A percentile compares a stretch with the other conserved stretches of the same genome.
phyloP scores from a whole-genome alignment of 2,797 vertebrate species.

The Sebastolobus alascanus region DNA sequence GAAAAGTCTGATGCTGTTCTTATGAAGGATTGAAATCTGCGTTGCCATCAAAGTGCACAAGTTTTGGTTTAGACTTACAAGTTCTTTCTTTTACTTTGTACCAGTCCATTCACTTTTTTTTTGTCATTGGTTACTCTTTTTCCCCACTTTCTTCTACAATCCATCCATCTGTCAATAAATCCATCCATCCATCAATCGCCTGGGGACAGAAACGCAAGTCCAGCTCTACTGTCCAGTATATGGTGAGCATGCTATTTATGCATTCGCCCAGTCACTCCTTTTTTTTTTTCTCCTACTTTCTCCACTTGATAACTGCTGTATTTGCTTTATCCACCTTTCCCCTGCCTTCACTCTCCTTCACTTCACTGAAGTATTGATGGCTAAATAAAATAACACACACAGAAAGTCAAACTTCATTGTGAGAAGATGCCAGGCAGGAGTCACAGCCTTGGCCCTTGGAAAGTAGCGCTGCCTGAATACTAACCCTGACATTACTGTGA shows the following conservation, averaged over 20 bases:
- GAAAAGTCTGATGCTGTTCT: constrained; percentile 8
- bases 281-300: not conserved
- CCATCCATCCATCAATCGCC: constrained; percentile 66
- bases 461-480: not conserved
- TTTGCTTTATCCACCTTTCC: constrained; percentile 15
- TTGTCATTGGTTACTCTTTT: constrained; percentile 59
- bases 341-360: constrained; percentile 40
- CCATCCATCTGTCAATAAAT: constrained; percentile 46
- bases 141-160: constrained; percentile 35
- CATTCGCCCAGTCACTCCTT: constrained; percentile 36
- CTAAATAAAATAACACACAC: not conserved
- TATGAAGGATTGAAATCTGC: constrained; percentile 3
- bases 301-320: not conserved
- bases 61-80: constrained; percentile 29
- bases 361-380: constrained; percentile 3
- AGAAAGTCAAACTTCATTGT: not conserved
- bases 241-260: constrained; percentile 83
- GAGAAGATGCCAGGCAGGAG: not conserved
- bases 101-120: constrained; percentile 52
- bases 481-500: constrained; percentile 31
- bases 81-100: constrained; percentile 37
- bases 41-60: not conserved
- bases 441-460: not conserved
- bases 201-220: constrained; percentile 88
- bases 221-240: constrained; percentile 87